A percentile compares a stretch with the other conserved stretches of the same genome.
phyloP scores from a whole-genome alignment of 2,113 vertebrate species.

The Coracopsis vasa region DNA sequence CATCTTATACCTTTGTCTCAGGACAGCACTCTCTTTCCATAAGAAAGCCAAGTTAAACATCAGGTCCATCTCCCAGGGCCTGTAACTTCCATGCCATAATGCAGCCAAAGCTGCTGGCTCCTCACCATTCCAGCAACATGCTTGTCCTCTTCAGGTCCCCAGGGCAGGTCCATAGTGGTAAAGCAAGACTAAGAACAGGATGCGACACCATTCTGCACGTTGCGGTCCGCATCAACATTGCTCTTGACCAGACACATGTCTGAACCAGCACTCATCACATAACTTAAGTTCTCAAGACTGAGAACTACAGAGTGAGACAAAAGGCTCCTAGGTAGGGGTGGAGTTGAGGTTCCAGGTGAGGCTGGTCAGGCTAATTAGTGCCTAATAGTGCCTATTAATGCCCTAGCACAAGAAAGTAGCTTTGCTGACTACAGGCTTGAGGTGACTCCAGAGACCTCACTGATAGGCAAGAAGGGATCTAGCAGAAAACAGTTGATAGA shows the following conservation, averaged over 20 bases:
- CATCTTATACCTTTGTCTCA: not conserved
- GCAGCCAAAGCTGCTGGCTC: not conserved
- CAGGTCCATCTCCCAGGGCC: not conserved
- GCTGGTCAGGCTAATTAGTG: not conserved
- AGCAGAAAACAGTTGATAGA: not conserved
- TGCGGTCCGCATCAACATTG: not conserved
- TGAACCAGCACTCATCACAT: fast-evolving
- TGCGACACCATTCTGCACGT: fast-evolving
- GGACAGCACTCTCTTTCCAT: not conserved
- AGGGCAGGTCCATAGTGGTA: not conserved
- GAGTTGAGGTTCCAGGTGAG: not conserved
- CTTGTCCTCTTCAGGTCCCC: not conserved
- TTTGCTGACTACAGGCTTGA: not conserved
- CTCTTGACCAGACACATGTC: not conserved
- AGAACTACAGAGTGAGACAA: too few relatives aligned
- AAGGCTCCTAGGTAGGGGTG: not conserved
- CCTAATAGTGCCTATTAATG: not conserved
- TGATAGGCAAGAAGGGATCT: not conserved
- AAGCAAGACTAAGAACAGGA: not conserved
- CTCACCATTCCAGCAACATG: not conserved
- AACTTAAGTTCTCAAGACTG: not conserved
- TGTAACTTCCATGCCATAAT: not conserved
- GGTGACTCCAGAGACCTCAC: not conserved
- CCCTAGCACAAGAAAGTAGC: not conserved
- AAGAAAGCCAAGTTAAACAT: not conserved